These are phyloP conservation scores for Ectemnius continuus DNA, from an alignment of 2,888 invertebrate genomes.

Conservation along the genomic window DNA sequence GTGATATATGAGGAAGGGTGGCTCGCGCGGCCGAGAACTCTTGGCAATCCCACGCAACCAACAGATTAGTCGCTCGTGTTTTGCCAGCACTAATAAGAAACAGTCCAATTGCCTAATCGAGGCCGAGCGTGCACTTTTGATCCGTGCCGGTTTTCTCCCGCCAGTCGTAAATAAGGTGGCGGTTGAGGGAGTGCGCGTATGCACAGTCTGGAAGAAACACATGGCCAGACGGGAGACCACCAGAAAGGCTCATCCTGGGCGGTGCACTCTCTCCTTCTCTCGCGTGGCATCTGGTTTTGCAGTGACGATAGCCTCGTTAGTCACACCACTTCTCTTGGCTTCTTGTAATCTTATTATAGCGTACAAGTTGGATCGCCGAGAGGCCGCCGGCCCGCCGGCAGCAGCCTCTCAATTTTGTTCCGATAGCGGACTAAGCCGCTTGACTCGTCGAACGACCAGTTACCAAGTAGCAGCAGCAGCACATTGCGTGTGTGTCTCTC, in stretches of 20 bases:
- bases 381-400: no score
- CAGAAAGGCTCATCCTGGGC: slow-evolving; percentile 60
- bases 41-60: no score
- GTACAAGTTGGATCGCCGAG: slow-evolving; percentile 29
- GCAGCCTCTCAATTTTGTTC: slow-evolving; percentile 41
- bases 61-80: slow-evolving; percentile 14
- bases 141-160: slow-evolving; percentile 51
- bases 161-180: slow-evolving; percentile 44
- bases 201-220: slow-evolving; percentile 31
- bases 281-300: slow-evolving; percentile 61
- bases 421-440: slow-evolving; percentile 9
- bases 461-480: not conserved
- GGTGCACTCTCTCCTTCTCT: slow-evolving; percentile 42
- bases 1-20: no score
- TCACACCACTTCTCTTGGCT: slow-evolving; percentile 55
- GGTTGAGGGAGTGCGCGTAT: slow-evolving; percentile 38
- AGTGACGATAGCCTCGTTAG: slow-evolving; percentile 72
- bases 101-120: slow-evolving; percentile 47
- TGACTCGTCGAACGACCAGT: not conserved
- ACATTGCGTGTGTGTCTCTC: slow-evolving; percentile 5
- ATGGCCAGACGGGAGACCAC: slow-evolving; percentile 59
- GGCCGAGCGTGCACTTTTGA: slow-evolving; percentile 46
- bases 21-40: no score
- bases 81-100: slow-evolving; percentile 37
- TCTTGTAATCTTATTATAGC: slow-evolving; percentile 60